Conservation (phyloP, 2,888 invertebrate species). For the Pheosia tremula region DNA sequence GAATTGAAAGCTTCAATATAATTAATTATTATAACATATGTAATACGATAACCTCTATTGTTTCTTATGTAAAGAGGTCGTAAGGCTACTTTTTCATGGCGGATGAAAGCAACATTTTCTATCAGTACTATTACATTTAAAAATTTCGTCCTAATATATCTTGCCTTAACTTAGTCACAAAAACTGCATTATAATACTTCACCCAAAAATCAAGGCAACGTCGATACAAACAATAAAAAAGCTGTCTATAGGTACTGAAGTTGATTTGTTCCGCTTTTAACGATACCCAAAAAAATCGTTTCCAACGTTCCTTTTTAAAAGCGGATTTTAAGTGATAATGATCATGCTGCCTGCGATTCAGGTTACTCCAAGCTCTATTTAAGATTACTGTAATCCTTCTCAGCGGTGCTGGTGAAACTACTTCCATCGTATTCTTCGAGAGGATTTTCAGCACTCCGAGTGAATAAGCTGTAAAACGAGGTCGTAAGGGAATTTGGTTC, state of each 20-base stretch:
- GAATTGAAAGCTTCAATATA: conserved; percentile 30
- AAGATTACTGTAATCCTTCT: conserved; percentile 15
- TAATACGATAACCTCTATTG: conserved; percentile 8
- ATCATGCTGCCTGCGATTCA: not conserved
- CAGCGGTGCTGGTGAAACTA: conserved; percentile 10
- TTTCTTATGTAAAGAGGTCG: not conserved
- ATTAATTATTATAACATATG: conserved; percentile 22
- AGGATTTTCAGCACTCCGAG: conserved; percentile 24
- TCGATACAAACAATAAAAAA: no score
- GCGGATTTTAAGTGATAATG: conserved; percentile 1
- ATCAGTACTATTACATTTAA: no score
- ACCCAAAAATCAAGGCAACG: no score
- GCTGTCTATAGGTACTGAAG: no score
- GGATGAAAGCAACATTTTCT: no score
- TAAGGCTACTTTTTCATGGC: no score
- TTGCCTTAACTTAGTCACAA: no score
- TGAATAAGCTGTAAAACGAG: conserved; percentile 47
- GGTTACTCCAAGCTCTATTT: not conserved
- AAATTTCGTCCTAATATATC: no score
- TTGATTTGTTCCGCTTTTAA: not conserved
- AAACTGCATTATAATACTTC: no score
- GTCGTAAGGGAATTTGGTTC: conserved; percentile 46
- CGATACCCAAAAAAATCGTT: not conserved
- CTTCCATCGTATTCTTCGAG: conserved; percentile 12
- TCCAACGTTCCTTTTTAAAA: not conserved